Evolutionary conservation across 2,113 vertebrate species (phyloP).

Genomic region (Elgaria multicarinata): DNA sequence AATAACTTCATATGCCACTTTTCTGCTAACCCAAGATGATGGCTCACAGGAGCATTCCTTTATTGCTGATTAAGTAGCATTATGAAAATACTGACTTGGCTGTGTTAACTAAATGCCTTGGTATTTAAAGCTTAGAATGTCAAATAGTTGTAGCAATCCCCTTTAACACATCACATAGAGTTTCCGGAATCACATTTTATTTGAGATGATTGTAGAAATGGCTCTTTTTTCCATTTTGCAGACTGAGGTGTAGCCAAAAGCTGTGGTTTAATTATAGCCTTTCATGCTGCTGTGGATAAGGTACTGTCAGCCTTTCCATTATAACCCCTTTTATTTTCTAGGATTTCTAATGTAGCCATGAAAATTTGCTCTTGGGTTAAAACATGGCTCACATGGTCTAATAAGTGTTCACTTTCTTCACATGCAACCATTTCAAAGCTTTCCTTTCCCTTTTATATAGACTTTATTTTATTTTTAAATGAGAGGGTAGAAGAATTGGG

Average conservation of each 20-base stretch:
- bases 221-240: slow-evolving; percentile 63
- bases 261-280: slow-evolving; percentile 78
- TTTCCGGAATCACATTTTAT: slow-evolving; percentile 68
- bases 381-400: slow-evolving; percentile 69
- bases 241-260: slow-evolving; percentile 77
- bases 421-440: slow-evolving; percentile 43
- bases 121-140: slow-evolving; percentile 75
- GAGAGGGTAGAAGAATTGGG: neutral
- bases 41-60: slow-evolving; percentile 77
- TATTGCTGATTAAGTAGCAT: slow-evolving; percentile 78
- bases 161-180: slow-evolving; percentile 67
- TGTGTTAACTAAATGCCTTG: slow-evolving; percentile 73
- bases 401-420: slow-evolving; percentile 50
- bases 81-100: slow-evolving; percentile 78
- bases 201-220: slow-evolving; percentile 71
- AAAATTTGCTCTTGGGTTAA: slow-evolving; percentile 78
- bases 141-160: slow-evolving; percentile 68
- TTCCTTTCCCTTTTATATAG: slow-evolving; percentile 17
- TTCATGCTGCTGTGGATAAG: slow-evolving; percentile 74
- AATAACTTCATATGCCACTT: slow-evolving; percentile 77
- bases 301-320: slow-evolving; percentile 78
- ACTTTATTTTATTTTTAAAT: neutral
- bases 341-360: slow-evolving; percentile 73
- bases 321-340: slow-evolving; percentile 75
- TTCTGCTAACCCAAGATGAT: slow-evolving; percentile 74